Evolutionary conservation across 2,797 vertebrate species (phyloP).

Genomic region (Neosilurus hyrtlii): DNA sequence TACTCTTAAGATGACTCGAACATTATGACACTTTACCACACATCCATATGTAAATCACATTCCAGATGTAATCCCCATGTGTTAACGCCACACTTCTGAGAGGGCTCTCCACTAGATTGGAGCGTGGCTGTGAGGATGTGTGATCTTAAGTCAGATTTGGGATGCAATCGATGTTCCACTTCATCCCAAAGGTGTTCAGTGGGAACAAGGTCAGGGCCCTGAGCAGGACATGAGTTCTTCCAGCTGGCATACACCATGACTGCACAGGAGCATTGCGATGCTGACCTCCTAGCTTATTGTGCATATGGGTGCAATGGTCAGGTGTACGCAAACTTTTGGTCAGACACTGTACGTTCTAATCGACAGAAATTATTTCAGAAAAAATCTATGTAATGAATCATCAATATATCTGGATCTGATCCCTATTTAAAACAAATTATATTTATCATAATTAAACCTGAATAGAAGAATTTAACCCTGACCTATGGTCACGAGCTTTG

Average conservation of each 20-base stretch:
- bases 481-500: too few species aligned
- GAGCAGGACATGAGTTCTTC: not conserved
- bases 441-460: too few species aligned
- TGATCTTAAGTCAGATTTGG: not conserved
- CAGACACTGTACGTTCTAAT: not conserved
- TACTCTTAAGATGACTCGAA: not conserved
- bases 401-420: not conserved
- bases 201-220: not conserved
- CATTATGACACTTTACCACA: not conserved
- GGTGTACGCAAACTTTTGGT: not conserved
- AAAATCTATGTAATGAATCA: not conserved
- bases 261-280: not conserved
- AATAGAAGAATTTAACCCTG: too few species aligned
- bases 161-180: not conserved
- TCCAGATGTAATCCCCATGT: too few species aligned
- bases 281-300: not conserved
- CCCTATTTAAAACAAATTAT: not conserved
- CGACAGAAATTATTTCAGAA: not conserved
- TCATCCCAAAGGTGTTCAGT: not conserved
- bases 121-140: too few species aligned
- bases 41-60: not conserved
- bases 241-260: not conserved
- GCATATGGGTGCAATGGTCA: not conserved
- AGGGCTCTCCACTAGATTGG: too few species aligned
- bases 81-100: too few species aligned